phyloP scores from a whole-genome alignment of 2,797 vertebrate genomes.

The Nannoperca australis region DNA sequence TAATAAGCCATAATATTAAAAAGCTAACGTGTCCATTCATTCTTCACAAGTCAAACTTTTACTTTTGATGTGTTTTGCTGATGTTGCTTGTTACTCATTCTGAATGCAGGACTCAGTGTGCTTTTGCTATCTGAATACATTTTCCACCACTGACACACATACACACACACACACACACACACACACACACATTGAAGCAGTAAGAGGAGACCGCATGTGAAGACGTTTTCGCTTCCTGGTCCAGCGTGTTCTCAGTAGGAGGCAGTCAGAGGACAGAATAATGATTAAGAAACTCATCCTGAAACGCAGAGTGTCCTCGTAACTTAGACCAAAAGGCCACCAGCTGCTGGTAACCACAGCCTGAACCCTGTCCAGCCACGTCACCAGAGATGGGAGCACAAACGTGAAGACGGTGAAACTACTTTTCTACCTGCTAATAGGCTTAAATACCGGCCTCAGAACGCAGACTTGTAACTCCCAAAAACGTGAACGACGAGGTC shows the following conservation, averaged over 20 bases:
- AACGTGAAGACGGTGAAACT: background rate
- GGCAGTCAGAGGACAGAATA: conserved; percentile 64
- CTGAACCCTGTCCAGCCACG: conserved; percentile 16
- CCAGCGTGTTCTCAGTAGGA: conserved; percentile 68
- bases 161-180: background rate
- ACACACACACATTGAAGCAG: conserved; percentile 39
- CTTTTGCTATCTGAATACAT: background rate
- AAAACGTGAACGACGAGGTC: conserved; percentile 7
- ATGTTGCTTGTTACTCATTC: background rate
- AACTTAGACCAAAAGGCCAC: conserved; percentile 41
- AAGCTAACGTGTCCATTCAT: background rate
- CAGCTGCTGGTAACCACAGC: conserved; percentile 23
- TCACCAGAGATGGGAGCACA: conserved; percentile 17
- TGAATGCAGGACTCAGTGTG: background rate
- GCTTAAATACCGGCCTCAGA: background rate
- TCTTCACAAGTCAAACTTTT: background rate
- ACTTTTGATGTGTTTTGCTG: background rate
- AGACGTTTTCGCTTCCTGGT: conserved; percentile 63
- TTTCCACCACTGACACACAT: background rate
- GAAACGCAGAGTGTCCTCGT: conserved; percentile 47
- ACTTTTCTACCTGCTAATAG: background rate
- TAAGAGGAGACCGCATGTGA: conserved; percentile 65
- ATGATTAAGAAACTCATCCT: conserved; percentile 68
- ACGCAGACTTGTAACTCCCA: background rate
- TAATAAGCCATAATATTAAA: background rate